Conservation (phyloP, 2,797 vertebrate species). For the Cossypha dichroa region DNA sequence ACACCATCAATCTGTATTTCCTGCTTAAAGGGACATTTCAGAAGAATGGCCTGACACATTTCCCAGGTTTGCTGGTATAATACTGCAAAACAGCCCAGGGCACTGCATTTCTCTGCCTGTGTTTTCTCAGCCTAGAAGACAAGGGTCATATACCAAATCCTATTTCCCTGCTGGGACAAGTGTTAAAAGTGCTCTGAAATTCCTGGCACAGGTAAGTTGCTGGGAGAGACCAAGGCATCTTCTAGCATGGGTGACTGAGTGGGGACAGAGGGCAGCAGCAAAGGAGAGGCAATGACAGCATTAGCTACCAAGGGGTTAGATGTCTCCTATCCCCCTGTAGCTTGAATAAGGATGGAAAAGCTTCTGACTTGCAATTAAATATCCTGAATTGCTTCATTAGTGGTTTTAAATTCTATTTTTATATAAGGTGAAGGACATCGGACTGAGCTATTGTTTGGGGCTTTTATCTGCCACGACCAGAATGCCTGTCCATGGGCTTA, state of each 20-base stretch:
- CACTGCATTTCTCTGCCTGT: background rate
- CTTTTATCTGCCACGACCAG: constrained; percentile 17
- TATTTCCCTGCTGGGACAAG: background rate
- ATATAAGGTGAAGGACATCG: background rate
- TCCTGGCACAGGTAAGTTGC: background rate
- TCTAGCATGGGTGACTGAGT: too few relatives aligned
- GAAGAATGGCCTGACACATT: background rate
- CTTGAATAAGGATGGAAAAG: background rate
- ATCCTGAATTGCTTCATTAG: background rate
- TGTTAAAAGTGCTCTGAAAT: background rate
- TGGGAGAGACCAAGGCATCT: background rate
- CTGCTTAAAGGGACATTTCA: background rate
- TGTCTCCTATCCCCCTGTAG: background rate
- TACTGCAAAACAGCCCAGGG: background rate
- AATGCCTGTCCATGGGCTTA: background rate
- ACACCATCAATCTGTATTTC: background rate
- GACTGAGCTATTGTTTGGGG: background rate
- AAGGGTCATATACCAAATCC: background rate
- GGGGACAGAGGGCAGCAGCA: background rate
- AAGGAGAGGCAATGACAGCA: background rate
- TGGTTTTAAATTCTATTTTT: constrained; percentile 15
- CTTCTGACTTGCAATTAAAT: background rate
- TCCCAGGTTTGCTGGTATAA: background rate
- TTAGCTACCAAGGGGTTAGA: background rate
- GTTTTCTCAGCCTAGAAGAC: background rate